Conservation (phyloP, 37 sponge, comb jelly and placozoan genomes). For the Aplysina aerophoba region DNA sequence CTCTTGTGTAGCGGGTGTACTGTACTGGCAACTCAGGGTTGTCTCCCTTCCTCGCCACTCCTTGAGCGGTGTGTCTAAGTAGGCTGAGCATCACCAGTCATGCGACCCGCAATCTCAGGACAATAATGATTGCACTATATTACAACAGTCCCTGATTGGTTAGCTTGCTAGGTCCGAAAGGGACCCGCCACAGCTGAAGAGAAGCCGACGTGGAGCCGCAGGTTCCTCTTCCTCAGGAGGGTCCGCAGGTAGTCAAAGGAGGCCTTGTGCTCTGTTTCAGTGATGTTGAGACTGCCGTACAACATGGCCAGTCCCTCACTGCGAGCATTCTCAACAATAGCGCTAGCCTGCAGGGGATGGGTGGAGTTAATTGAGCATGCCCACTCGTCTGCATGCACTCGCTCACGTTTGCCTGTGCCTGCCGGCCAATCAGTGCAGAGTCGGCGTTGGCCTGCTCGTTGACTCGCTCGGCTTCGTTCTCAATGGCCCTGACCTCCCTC, state of each 20-base stretch:
- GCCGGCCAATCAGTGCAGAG: neutral
- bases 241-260: constrained; percentile 6
- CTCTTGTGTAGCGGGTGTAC: no score
- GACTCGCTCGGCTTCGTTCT: neutral
- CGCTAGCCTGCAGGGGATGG: neutral
- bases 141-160: no score
- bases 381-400: no score
- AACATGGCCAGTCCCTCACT: constrained; percentile 2
- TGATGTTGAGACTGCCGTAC: neutral
- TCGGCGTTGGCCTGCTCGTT: neutral
- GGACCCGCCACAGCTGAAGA: neutral
- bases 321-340: neutral
- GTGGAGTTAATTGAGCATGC: no score
- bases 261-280: neutral
- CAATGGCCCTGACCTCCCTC: neutral
- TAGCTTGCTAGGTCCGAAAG: neutral
- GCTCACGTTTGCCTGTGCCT: neutral
- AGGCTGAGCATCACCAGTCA: no score
- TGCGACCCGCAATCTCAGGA: no score
- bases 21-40: no score
- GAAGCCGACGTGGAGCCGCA: neutral
- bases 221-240: neutral
- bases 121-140: no score
- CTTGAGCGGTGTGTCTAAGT: no score
- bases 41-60: no score